These are phyloP conservation scores for Petrocephalus sullivani DNA, from an alignment of 2,797 vertebrate genomes.

Conservation along the genomic window DNA sequence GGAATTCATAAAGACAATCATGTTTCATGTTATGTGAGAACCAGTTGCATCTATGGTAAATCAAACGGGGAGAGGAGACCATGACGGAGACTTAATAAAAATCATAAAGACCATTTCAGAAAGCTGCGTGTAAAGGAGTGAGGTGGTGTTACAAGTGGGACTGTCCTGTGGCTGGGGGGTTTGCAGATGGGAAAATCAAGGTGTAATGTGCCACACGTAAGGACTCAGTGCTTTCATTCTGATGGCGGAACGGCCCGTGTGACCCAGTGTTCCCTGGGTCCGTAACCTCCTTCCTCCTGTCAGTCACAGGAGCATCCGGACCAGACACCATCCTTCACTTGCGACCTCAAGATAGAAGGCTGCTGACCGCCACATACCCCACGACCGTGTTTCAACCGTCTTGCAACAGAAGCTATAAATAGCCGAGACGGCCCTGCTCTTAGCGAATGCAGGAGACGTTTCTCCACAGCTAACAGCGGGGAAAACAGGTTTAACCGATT, in stretches of 20 bases:
- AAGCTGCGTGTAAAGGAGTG: not conserved
- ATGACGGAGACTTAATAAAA: not conserved
- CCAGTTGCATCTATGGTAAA: not conserved
- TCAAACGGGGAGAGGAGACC: not conserved
- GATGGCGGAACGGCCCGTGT: not conserved
- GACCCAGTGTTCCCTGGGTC: not conserved
- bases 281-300: not conserved
- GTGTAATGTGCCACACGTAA: not conserved
- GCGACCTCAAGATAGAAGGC: not conserved
- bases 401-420: slow-evolving; percentile 5
- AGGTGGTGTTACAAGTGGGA: not conserved
- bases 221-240: not conserved
- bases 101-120: not conserved
- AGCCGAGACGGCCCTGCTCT: not conserved
- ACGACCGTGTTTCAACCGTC: not conserved
- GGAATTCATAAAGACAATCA: not conserved
- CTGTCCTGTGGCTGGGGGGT: not conserved
- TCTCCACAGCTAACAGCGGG: not conserved
- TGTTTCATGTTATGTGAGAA: not conserved
- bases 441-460: not conserved
- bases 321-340: not conserved
- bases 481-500: slow-evolving; percentile 7
- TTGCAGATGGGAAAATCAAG: not conserved
- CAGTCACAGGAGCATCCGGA: not conserved
- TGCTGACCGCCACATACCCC: not conserved